Base-by-base conservation (phyloP, 2,797 vertebrate genomes). In the Anguilla megastoma region DNA sequence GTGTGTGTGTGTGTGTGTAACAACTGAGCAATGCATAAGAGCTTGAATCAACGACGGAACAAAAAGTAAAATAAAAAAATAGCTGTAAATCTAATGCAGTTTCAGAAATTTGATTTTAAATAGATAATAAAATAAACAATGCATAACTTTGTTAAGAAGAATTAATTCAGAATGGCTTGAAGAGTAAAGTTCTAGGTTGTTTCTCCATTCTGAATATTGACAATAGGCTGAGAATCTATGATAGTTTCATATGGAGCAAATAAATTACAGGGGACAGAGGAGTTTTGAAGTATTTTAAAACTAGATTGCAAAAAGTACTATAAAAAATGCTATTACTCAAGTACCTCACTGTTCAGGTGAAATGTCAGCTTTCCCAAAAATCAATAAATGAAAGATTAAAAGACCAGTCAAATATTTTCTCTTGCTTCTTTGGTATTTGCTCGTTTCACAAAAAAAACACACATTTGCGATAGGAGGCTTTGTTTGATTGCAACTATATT, bases 401-500 rank as follows among this genome's bases (percentile, higher is more conserved):
- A 60, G 50, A 88, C 33, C 18, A 88, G 69, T 56, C 63, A 88
- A 12, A 85, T 84, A 85, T 85, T 84, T 66, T 30, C 63, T 84
- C 54, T 87, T 69, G 56, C 60, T 69, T 84, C 63, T 85, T 56
- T 60, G 24, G 69, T 56, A 21, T 56, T 84, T 84, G 60, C 54
- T 69, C 45, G 16, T 87, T 69, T 82, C 48, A 41, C 24, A 91
- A 93, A 92, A 90, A 92, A 92, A 71, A 89, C 88, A 92, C 88
- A 84, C 89, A 91, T 89, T 88, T 93, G 76, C 45, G 74, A 88
- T 45, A 86, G 60, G 84, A 52, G 36, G 94, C 89, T 76, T 91
- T 95, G 93, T 95, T 93, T 91, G 92, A 95, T 93, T 94, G 95
- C 94, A 97, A 95, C 95, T 97, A 95, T 97, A 97, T 97, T 96